Evolutionary conservation across 2,888 invertebrate genomes (phyloP).

Genomic region (Tridacna crocea): DNA sequence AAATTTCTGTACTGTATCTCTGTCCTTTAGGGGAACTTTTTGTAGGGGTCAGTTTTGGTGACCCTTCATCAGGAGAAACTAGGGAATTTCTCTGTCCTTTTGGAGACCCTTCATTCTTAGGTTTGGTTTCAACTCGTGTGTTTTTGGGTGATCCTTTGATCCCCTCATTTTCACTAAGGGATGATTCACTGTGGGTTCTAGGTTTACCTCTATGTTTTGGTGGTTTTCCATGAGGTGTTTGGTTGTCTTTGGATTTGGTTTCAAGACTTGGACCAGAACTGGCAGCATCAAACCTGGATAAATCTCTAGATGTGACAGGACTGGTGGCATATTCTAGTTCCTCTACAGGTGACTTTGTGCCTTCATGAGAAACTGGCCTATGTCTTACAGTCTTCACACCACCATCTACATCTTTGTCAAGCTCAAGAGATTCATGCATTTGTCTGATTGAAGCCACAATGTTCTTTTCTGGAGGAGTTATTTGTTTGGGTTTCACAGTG

Average conservation of each 20-base stretch:
- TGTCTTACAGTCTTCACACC: constrained; percentile 34
- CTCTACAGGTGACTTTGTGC: constrained; percentile 30
- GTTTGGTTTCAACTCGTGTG: constrained; percentile 52
- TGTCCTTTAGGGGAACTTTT: constrained; percentile 60
- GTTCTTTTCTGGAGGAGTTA: constrained; percentile 61
- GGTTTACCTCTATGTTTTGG: constrained; percentile 70
- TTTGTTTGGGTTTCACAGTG: constrained; percentile 38
- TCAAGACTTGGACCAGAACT: constrained; percentile 25
- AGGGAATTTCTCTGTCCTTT: constrained; percentile 52
- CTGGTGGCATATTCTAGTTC: constrained; percentile 30
- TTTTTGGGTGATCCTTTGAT: constrained; percentile 47
- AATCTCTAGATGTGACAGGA: constrained; percentile 31
- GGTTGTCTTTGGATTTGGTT: constrained; percentile 33
- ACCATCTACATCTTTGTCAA: constrained; percentile 36
- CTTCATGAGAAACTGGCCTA: constrained; percentile 35
- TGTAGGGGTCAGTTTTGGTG: constrained; percentile 57
- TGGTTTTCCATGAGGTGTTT: constrained; percentile 65
- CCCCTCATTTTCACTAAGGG: constrained; percentile 71
- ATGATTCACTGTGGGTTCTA: constrained; percentile 77
- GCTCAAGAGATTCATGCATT: constrained; percentile 54
- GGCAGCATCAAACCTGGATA: constrained; percentile 25
- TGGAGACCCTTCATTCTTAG: constrained; percentile 64
- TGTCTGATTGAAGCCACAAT: constrained; percentile 60
- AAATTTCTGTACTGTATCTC: constrained; percentile 53
- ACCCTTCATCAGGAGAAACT: constrained; percentile 58